Evolutionary conservation across 1,140 invertebrate genomes (phyloP).

Genomic region (Lepidotrigona ventralis): DNA sequence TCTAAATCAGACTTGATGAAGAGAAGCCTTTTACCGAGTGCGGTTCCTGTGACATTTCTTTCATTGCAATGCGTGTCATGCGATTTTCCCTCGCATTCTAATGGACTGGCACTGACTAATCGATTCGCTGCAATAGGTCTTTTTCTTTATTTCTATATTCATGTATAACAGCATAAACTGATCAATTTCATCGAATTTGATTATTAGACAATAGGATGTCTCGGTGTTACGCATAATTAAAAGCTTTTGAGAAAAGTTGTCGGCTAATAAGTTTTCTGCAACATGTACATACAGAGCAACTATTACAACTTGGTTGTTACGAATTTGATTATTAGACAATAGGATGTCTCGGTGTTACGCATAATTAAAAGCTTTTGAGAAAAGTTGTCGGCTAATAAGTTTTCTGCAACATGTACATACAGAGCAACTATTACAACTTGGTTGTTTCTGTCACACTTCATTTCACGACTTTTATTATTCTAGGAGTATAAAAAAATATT

Average conservation of each 20-base stretch:
- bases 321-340: not conserved
- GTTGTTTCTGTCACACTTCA: not conserved
- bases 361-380: not conserved
- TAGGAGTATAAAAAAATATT: too few species aligned
- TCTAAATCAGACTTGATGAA: too few species aligned
- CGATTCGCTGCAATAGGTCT: not conserved
- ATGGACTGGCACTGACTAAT: not conserved
- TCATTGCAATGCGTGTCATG: not conserved
- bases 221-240: not conserved
- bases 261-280: too few species aligned
- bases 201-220: not conserved
- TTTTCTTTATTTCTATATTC: not conserved
- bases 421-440: too few species aligned
- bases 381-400: not conserved
- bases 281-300: too few species aligned
- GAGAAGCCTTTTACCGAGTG: too few species aligned
- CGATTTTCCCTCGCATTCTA: not conserved
- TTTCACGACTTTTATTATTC: not conserved
- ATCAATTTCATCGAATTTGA: not conserved
- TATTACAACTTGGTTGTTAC: too few species aligned
- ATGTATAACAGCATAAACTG: not conserved
- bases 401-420: too few species aligned
- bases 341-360: not conserved
- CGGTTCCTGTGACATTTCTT: too few species aligned
- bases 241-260: not conserved